phyloP scores from a whole-genome alignment of 1,140 invertebrate species.

The Drosophila yakuba region DNA sequence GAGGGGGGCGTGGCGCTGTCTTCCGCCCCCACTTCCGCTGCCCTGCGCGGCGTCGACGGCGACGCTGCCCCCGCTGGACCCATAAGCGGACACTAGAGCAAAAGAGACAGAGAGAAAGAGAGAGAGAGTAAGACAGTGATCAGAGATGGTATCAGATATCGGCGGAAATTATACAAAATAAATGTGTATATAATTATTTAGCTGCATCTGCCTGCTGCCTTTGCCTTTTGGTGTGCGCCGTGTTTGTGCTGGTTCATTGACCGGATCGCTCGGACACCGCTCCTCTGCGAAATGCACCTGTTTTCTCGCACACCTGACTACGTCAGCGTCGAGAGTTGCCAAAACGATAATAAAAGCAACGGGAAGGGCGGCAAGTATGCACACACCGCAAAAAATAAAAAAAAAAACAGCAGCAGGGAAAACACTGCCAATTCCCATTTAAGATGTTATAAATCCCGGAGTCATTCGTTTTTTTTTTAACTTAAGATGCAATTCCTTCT shows the following conservation, averaged over 20 bases:
- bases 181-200: neutral
- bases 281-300: conserved; percentile 37
- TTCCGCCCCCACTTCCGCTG: conserved; percentile 58
- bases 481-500: neutral
- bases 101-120: neutral
- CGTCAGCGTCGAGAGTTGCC: conserved; percentile 33
- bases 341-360: conserved; percentile 23
- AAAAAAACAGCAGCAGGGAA: neutral
- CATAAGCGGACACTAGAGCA: conserved; percentile 79
- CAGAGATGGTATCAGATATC: conserved; percentile 6
- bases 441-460: neutral
- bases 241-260: conserved; percentile 38
- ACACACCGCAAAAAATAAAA: neutral
- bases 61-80: conserved; percentile 77
- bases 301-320: conserved; percentile 42
- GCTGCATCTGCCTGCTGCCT: neutral
- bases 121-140: neutral
- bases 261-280: conserved; percentile 27
- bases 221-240: neutral
- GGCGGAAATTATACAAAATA: neutral
- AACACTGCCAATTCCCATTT: neutral
- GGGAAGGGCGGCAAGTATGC: neutral
- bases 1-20: conserved; percentile 89
- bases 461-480: neutral
- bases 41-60: conserved; percentile 70